Base-by-base conservation (phyloP, 2,113 vertebrate genomes). In the Phyllopteryx taeniolatus region DNA sequence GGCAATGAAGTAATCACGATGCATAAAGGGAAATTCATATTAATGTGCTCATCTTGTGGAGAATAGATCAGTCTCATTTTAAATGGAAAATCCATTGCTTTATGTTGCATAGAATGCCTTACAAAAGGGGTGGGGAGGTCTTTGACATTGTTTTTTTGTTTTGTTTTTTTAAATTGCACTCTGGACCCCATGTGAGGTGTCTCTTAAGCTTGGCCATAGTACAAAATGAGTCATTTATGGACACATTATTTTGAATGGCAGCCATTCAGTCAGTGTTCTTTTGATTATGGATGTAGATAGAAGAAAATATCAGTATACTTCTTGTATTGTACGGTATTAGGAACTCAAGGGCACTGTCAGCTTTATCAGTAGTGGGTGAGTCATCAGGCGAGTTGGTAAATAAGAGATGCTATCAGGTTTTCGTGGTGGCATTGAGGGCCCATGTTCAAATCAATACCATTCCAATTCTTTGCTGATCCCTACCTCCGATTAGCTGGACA, bases 371-470 rank as follows among this genome's bases (percentile, higher is more conserved):
- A 17, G 43, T 70, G 2, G 54, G 82, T 68, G 80, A 91, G 90
- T 88, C 84, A 90, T 90, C 89, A 86, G 79, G 74, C 73, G 73
- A 72, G 82, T 83, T 88, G 87, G 91, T 91, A 92, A 93, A 92
- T 91, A 92, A 92, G 86, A 93, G 90, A 93, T 93, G 78, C 75
- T 93, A 93, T 92, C 91, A 74, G 73, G 35, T 65, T 75, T 80
- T 84, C 76, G 73, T 78, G 61, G 77, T 87, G 84, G 85, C 90
- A 92, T 87, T 87, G 88, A 92, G 80, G 85, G 79, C 84, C 83
- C 70, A 70, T 88, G 90, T 91, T 85, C 90, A 90, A 88, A 92
- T 93, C 91, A 86, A 92, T 93, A 92, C 86, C 88, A 83, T 87
- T 89, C 81, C 87, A 89, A 90, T 92, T 90, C 88, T 82, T 89